These are phyloP conservation scores for Ctenopoma kingsleyae DNA, from an alignment of 2,797 vertebrate genomes.

Conservation along the genomic window DNA sequence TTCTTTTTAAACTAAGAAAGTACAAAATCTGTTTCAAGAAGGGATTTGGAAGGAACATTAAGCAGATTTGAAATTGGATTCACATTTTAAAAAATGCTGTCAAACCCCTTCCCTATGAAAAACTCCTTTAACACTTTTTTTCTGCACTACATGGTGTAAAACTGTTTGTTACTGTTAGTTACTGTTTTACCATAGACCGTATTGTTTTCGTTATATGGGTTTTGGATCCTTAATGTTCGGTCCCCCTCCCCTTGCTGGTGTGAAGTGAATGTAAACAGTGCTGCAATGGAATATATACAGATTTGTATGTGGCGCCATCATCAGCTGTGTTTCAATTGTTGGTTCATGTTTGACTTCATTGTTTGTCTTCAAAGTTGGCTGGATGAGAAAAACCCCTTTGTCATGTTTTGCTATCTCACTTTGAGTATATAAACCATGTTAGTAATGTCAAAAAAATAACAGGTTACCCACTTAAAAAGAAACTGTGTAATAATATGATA, in stretches of 20 bases:
- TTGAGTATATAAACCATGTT: neutral
- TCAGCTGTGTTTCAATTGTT: neutral
- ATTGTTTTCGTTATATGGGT: neutral
- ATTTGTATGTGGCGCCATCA: slow-evolving; percentile 19
- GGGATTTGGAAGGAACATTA: neutral
- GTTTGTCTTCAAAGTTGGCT: slow-evolving; percentile 11
- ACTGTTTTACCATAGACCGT: neutral
- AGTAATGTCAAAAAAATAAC: neutral
- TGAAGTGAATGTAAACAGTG: slow-evolving; percentile 11
- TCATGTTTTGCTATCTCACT: neutral
- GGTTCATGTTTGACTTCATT: slow-evolving; percentile 9
- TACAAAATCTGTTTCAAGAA: too few species aligned
- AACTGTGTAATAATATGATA: neutral
- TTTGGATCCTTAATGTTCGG: slow-evolving; percentile 2
- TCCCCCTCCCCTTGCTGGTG: neutral
- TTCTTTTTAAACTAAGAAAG: too few species aligned
- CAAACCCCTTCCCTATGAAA: neutral
- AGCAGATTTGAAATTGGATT: too few species aligned
- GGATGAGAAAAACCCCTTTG: neutral
- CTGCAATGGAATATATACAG: neutral
- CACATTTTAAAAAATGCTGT: neutral
- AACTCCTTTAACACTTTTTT: neutral
- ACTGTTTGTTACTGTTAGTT: too few species aligned
- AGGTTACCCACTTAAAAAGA: neutral
- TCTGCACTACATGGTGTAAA: neutral